These are phyloP conservation scores for Phycodurus eques DNA, from an alignment of 2,113 vertebrate species.

Conservation along the genomic window DNA sequence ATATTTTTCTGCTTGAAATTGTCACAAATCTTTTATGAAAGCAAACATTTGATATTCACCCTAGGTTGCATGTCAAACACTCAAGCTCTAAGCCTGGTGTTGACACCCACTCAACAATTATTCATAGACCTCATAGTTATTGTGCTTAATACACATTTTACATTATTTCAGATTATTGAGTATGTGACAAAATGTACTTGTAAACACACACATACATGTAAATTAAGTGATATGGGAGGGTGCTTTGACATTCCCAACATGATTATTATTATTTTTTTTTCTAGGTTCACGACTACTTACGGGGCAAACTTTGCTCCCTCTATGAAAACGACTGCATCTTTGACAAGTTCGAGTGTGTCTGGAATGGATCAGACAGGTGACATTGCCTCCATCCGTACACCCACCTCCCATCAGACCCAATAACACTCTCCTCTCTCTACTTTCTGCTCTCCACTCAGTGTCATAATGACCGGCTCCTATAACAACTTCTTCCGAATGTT, in stretches of 20 bases:
- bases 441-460: slow-evolving; percentile 64
- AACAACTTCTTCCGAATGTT: slow-evolving; percentile 99
- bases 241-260: background rate
- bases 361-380: slow-evolving; percentile 97
- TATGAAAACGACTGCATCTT: slow-evolving; percentile 99
- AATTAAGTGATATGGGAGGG: background rate
- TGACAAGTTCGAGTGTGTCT: slow-evolving; percentile 97
- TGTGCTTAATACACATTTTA: too few relatives aligned
- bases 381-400: slow-evolving; percentile 19
- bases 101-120: too few relatives aligned
- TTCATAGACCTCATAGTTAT: too few relatives aligned
- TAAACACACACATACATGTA: too few relatives aligned
- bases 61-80: too few relatives aligned
- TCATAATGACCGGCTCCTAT: slow-evolving; percentile 97
- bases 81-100: too few relatives aligned
- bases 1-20: too few relatives aligned
- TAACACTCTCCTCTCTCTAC: slow-evolving; percentile 1
- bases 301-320: slow-evolving; percentile 92
- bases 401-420: background rate
- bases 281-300: slow-evolving; percentile 93
- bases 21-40: too few relatives aligned
- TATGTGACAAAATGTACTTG: too few relatives aligned
- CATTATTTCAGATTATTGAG: too few relatives aligned
- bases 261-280: background rate
- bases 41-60: too few relatives aligned